Percentiles rank a stretch among this genome's conserved stretches.
Conservation (phyloP, 2,888 invertebrate species). For the Watsonalla binaria region DNA sequence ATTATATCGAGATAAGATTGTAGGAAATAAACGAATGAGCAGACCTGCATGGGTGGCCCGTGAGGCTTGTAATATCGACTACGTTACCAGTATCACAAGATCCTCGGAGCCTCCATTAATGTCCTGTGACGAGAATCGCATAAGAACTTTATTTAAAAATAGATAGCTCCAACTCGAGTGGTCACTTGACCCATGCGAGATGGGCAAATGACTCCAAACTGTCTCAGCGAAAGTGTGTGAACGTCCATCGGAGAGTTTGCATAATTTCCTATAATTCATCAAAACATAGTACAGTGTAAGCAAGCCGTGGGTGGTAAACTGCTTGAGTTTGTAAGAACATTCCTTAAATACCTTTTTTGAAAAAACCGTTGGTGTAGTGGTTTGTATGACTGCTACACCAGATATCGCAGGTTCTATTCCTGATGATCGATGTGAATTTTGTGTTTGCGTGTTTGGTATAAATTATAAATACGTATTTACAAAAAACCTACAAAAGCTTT, state of each 20-base stretch:
- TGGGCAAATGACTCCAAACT: constrained; percentile 54
- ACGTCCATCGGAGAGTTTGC: constrained; percentile 48
- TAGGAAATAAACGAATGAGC: constrained; percentile 52
- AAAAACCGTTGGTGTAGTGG: constrained; percentile 17
- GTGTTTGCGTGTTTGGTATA: not conserved
- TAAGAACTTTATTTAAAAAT: constrained; percentile 11
- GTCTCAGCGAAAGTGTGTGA: constrained; percentile 75
- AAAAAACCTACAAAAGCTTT: no score
- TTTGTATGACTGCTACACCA: no score
- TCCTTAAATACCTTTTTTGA: constrained; percentile 34
- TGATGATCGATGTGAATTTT: no score
- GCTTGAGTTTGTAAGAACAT: constrained; percentile 38
- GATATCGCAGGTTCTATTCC: constrained; percentile 5
- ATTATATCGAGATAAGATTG: constrained; percentile 59
- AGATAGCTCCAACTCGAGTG: constrained; percentile 35
- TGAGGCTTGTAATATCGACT: constrained; percentile 35
- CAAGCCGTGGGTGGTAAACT: constrained; percentile 57
- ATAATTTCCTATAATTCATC: constrained; percentile 67
- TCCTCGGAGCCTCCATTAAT: constrained; percentile 15
- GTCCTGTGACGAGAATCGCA: constrained; percentile 1
- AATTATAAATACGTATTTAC: no score
- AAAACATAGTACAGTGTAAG: constrained; percentile 48
- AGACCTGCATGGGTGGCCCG: constrained; percentile 65
- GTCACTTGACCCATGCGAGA: constrained; percentile 28
- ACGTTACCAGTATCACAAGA: constrained; percentile 44